Conservation (phyloP, 2,797 vertebrate genomes). For the Tauraco hartlaubi region DNA sequence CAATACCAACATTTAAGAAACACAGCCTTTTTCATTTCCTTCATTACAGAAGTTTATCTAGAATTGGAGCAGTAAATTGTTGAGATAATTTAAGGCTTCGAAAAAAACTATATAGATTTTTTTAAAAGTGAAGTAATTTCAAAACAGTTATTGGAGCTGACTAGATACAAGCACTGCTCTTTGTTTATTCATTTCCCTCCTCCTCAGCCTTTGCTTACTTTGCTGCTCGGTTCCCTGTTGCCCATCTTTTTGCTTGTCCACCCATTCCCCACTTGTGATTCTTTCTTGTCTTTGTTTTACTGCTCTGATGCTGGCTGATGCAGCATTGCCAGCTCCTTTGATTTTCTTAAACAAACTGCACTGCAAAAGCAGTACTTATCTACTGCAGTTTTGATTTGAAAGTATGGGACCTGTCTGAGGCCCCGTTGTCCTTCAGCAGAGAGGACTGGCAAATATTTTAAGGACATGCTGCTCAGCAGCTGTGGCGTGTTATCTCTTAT, state of each 20-base stretch:
- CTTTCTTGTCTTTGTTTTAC: neutral
- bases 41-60: neutral
- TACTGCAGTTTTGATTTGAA: slow-evolving; percentile 4
- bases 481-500: neutral
- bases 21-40: neutral
- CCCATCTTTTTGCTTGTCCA: neutral
- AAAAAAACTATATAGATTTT: neutral
- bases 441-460: slow-evolving; percentile 19
- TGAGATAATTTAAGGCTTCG: neutral
- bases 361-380: neutral
- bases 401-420: neutral
- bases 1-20: neutral
- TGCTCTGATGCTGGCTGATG: neutral
- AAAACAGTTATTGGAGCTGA: neutral
- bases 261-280: neutral
- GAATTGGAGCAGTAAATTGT: neutral
- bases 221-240: neutral
- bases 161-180: neutral
- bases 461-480: slow-evolving; percentile 27
- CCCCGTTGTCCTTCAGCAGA: neutral
- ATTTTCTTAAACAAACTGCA: neutral
- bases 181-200: neutral
- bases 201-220: neutral
- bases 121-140: neutral
- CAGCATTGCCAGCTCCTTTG: neutral